Conservation (phyloP, 2,888 invertebrate species). For the Ornithoptera alexandrae region DNA sequence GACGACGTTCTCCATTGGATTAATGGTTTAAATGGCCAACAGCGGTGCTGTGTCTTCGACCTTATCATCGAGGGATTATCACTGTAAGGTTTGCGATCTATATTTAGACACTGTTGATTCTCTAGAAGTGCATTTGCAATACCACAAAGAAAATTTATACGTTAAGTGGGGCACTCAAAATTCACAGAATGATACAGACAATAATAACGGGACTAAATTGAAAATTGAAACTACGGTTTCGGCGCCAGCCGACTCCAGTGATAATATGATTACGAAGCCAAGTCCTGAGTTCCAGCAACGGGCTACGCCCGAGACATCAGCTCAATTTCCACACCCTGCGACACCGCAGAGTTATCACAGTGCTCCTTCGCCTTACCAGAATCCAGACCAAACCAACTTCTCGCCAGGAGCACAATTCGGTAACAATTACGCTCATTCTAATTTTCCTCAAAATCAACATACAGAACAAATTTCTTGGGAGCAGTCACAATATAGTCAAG, state of each 20-base stretch:
- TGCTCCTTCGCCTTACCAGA: constrained; percentile 84
- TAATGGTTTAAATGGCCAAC: constrained; percentile 78
- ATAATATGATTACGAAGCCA: constrained; percentile 82
- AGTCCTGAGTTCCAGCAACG: constrained; percentile 81
- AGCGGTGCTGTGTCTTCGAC: constrained; percentile 76
- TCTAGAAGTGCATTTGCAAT: constrained; percentile 88
- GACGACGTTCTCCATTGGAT: constrained; percentile 71
- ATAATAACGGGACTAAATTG: constrained; percentile 83
- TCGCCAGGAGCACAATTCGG: constrained; percentile 78
- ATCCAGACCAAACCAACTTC: constrained; percentile 79
- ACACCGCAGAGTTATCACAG: constrained; percentile 84
- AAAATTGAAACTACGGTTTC: constrained; percentile 81
- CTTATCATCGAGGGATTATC: constrained; percentile 81
- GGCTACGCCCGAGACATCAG: constrained; percentile 79
- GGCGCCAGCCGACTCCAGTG: constrained; percentile 88
- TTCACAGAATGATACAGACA: constrained; percentile 81
- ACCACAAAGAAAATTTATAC: constrained; percentile 88
- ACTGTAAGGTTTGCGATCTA: constrained; percentile 88
- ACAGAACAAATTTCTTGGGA: constrained; percentile 75
- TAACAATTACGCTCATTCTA: constrained; percentile 73
- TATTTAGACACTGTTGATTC: constrained; percentile 88
- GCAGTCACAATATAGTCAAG: constrained; percentile 71
- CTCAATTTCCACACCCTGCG: constrained; percentile 81
- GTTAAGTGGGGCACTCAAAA: constrained; percentile 85
- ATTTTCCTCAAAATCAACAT: constrained; percentile 74